Base-by-base conservation (phyloP, 2,888 invertebrate genomes). In the Ormyrus nitidulus region DNA sequence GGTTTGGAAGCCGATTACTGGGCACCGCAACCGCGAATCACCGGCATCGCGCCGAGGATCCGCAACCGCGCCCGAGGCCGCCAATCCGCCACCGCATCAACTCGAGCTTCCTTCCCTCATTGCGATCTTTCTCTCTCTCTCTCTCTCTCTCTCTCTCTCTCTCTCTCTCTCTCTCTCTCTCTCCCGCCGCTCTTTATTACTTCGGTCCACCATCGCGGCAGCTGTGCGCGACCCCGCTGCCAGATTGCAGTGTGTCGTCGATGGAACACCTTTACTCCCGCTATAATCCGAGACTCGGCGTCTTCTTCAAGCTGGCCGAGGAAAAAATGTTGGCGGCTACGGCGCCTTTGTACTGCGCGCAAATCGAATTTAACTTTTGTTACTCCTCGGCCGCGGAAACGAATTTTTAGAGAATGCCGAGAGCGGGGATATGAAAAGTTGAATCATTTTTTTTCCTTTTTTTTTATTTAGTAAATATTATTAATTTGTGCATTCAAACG, bases 41-140 rank as follows among this genome's bases (percentile, higher is more conserved):
- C 89, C 89, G 90, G 89, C 89, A 90, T 90, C 90, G 89, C 89
- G 88, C 88, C 88, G 87, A 85, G 88, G 87, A 90, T 90, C 89
- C 88, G 87, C 87, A 89, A 89, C 88, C 88, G 87, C 84, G 90
- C 90, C 90, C 83, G 85, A 90, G 90, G 90, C 90, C 89, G 85
- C 90, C 90, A 90, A 90, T 90, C 90, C 89, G 87, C 88, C 89
- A 84, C 79, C 68, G 83, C 83, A 84, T 83, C 82, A 71, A 73
- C 61, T 73, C 75, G 76, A 59, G 79, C 83, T 81, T 79, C 83
- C 79, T 78, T 74, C 82, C 76, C 80, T 75, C 69, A 66, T 62
- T 81, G 53, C 71, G 58, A 19, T 76, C 74, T 77, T 77, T 56
- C 68, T 80, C 77, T 65, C 73, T 54, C 48, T 77, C 72, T 51